Base-by-base conservation (phyloP, 1,140 invertebrate genomes). In the Argopecten irradians region DNA sequence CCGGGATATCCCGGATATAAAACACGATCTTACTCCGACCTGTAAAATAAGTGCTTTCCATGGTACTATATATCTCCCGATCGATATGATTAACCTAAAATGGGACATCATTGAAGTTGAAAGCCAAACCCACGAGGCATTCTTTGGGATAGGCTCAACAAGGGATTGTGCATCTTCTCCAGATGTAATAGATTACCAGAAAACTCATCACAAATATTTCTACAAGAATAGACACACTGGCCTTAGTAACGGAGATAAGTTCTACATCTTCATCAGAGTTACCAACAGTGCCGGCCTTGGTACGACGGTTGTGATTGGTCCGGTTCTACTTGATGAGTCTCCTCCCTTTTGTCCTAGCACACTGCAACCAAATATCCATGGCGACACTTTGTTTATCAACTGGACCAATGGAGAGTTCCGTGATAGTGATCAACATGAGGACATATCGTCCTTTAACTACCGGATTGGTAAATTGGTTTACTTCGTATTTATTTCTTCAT, bases 241-340 rank as follows among this genome's bases (percentile, higher is more conserved):
- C 2, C 46, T 92, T 35, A 90, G 87, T 71, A 39, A 86, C 7
- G 90, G 89, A 0, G 71, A 84, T 32, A 33, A 55, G n/a, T 90
- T 92, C 82, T 92, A 90, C 86, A 33, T 91, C 16, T 87, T 91
- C 41, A 55, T 93, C 11, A 88, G 86, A 39, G 83, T 85, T 19
- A 71, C 87, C 7, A 93, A 89, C 87, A 93, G 91, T 86, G 91
- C 93, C 39, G 89, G 89, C 8, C 46, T 91, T 28, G 43, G 85
- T 71, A 86, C 84, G 0, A 46, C 82, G 16, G 43, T 89, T 14
- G 82, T 84, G 16, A 35, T 92, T 86, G 92, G 91, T 11, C 92
- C 92, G 19, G 33, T 93, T 22, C 34, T 92, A 22, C 91, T 92
- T n/a, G 92, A 93, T 82, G 90, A 92, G 71, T 92, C 92, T 3